Evolutionary conservation across 2,113 vertebrate genomes (phyloP), one percentile per base, ranked within the genome.

Genomic region (Ceyx melanurus): DNA sequence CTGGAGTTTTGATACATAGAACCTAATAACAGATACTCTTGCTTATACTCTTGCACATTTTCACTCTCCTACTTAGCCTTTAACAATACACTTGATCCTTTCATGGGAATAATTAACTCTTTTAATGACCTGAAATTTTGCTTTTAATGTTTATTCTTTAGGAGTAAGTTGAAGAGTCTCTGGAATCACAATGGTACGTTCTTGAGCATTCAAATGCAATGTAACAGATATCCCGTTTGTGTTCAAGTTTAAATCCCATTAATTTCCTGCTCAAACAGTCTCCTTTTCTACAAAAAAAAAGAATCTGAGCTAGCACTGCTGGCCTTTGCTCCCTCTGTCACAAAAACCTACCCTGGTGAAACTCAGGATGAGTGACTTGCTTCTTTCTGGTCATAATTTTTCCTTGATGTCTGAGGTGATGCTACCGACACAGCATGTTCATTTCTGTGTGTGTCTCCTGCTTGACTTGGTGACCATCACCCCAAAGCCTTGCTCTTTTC

Each of bases 351-450:
- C 42, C 72, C 60, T 68, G 82, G 43, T n/a, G 60, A 56, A 61
- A 17, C 8, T 29, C 4, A 3, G 54, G 35, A 31, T 8, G 23
- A 46, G 57, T 7, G 17, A 62, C 26, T 7, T 43, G 10, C 13
- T 64, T 62, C 29, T 62, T 40, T 11, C n/a, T 31, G 35, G 51
- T 37, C 22, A 5, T 9, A 56, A 56, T 48, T 72, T 45, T 18
- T 45, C 33, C 56, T 20, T 42, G 14, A 7, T 19, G 51, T 3
- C 29, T 42, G 62, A 15, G 73, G 20, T 90, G 40, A 51, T 60
- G 8, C 3, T 1, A 2, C 3, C 6, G 35, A 53, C 57, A 9
- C 31, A 42, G 67, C 42, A 53, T 1, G 0, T 6, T 8, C 28
- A 3, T 7, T n/a, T 61, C 43, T 5, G 0, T 2, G 18, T 10